These are phyloP conservation scores for Pluvianellus socialis DNA, from an alignment of 2,113 vertebrate genomes.

Conservation along the genomic window DNA sequence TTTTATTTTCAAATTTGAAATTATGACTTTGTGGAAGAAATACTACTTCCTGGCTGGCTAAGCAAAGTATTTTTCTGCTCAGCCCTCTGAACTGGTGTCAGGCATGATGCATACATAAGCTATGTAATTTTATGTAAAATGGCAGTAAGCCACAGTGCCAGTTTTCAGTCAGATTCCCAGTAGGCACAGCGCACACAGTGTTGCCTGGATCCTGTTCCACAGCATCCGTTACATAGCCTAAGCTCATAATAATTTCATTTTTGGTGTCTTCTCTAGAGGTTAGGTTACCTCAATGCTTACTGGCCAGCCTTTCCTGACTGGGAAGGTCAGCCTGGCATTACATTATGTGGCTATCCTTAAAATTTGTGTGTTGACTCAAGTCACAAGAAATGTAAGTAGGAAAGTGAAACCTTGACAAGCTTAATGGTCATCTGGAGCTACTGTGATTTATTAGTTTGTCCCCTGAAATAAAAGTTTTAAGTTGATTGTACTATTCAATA, in stretches of 20 bases:
- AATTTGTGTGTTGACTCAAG: not conserved
- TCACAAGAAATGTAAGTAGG: not conserved
- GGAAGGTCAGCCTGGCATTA: not conserved
- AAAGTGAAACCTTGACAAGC: not conserved
- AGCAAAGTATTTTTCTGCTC: not conserved
- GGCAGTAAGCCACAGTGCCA: fast-evolving
- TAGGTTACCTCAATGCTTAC: not conserved
- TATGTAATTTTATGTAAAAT: not conserved
- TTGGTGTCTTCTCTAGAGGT: not conserved
- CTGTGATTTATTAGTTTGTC: constrained; percentile 20
- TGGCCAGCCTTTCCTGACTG: not conserved
- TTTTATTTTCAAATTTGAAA: not conserved
- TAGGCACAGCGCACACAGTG: no score
- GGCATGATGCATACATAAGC: not conserved
- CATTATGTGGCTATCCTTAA: not conserved
- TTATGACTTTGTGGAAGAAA: not conserved
- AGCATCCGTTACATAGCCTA: not conserved
- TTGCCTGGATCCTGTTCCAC: not conserved
- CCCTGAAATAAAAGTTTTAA: not conserved
- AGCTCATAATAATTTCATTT: not conserved
- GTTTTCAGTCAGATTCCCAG: not conserved
- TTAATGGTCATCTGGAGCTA: not conserved
- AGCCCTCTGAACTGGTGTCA: not conserved
- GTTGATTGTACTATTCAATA: not conserved
- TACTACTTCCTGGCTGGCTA: not conserved